Evolutionary conservation across 2,888 invertebrate species (phyloP).

Genomic region (Xestobium rufovillosum): DNA sequence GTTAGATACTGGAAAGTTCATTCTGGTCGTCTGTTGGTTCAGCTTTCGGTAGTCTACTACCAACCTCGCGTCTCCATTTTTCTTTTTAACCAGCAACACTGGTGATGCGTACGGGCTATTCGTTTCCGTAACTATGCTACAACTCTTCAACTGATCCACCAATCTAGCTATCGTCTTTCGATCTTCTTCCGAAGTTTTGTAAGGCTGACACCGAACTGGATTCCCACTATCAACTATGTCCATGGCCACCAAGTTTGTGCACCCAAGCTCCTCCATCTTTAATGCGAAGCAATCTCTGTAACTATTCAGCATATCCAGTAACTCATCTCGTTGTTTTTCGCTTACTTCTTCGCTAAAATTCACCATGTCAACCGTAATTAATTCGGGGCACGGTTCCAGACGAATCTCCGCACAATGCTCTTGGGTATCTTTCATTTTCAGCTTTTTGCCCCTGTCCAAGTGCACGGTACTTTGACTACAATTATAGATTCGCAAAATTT

Average conservation of each 20-base stretch:
- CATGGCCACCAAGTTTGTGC: conserved; percentile 13
- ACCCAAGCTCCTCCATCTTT: conserved; percentile 16
- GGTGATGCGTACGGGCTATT: conserved; percentile 16
- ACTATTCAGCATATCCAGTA: conserved; percentile 12
- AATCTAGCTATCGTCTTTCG: conserved; percentile 13
- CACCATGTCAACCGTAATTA: too few relatives aligned
- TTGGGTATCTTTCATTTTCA: too few relatives aligned
- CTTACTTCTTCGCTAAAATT: too few relatives aligned
- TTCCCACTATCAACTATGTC: conserved; percentile 14
- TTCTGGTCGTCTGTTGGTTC: too few relatives aligned
- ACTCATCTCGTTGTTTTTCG: conserved; percentile 3
- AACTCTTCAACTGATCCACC: conserved; percentile 12
- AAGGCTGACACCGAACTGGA: conserved; percentile 16
- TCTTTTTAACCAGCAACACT: too few relatives aligned
- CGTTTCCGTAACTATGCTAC: conserved; percentile 14
- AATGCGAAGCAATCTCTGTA: conserved; percentile 15
- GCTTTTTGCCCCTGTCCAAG: too few relatives aligned
- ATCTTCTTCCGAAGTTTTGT: conserved; percentile 12
- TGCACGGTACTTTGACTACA: too few relatives aligned
- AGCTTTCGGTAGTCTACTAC: too few relatives aligned
- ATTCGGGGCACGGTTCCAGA: too few relatives aligned
- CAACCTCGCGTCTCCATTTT: too few relatives aligned
- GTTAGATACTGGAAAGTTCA: conserved; percentile 5
- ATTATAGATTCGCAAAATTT: too few relatives aligned
- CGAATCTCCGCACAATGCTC: too few relatives aligned